Evolutionary conservation across 2,113 vertebrate genomes (phyloP).

Genomic region (Pedetes capensis): DNA sequence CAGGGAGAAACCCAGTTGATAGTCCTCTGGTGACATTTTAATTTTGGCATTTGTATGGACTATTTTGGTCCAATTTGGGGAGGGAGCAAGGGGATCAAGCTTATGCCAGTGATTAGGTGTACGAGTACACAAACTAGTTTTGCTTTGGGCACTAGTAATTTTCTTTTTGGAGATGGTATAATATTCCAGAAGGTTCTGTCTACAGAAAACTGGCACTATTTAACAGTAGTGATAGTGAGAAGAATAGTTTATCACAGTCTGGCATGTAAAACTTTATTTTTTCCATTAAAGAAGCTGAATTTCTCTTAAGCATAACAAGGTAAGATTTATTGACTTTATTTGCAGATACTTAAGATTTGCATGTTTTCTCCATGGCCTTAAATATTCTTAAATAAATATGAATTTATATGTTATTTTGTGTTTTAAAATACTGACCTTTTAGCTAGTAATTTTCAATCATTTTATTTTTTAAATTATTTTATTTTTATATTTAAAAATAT

Average conservation of each 20-base stretch:
- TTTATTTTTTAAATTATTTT: neutral
- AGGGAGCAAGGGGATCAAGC: neutral
- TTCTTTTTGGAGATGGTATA: neutral
- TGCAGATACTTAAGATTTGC: neutral
- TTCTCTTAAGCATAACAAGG: neutral
- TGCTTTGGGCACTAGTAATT: neutral
- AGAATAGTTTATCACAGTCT: neutral
- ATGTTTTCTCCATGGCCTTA: neutral
- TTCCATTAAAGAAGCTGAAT: neutral
- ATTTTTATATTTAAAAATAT: neutral
- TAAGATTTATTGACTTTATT: neutral
- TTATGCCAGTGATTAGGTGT: neutral
- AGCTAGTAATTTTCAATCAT: neutral
- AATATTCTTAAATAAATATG: conserved; percentile 4
- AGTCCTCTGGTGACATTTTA: neutral
- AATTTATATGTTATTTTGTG: too few species aligned
- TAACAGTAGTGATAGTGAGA: neutral
- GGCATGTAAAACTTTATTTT: neutral
- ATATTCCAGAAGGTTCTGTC: neutral
- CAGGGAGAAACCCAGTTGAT: neutral
- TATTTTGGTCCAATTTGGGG: neutral
- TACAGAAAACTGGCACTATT: neutral
- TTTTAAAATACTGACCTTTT: neutral
- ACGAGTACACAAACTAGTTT: neutral
- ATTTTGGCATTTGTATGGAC: neutral